phyloP scores from a whole-genome alignment of 1,140 invertebrate genomes.

The Megathymus violae region DNA sequence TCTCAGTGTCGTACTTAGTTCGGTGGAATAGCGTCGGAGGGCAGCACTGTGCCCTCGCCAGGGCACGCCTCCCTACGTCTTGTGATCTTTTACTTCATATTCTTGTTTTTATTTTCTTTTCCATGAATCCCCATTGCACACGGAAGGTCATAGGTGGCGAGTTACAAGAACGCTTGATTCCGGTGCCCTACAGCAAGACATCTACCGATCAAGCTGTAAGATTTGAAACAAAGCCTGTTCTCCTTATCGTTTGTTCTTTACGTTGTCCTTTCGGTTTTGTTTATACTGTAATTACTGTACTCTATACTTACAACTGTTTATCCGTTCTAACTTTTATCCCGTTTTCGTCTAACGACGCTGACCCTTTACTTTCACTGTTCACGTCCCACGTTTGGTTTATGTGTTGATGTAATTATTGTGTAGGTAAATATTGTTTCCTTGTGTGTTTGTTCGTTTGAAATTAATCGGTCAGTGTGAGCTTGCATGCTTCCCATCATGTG shows the following conservation, averaged over 20 bases:
- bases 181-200: conserved; percentile 99
- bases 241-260: conserved; percentile 65
- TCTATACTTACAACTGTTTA: conserved; percentile 69
- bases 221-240: conserved; percentile 71
- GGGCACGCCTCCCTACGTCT: conserved; percentile 54
- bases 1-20: background rate
- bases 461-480: conserved; percentile 55
- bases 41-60: conserved; percentile 34
- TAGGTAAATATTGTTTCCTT: conserved; percentile 32
- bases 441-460: conserved; percentile 40
- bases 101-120: conserved; percentile 85
- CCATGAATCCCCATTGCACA: conserved; percentile 87
- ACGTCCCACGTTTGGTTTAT: conserved; percentile 7
- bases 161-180: conserved; percentile 99
- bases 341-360: conserved; percentile 51
- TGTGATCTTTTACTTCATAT: conserved; percentile 77
- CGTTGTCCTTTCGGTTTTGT: conserved; percentile 58
- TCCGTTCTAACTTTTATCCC: conserved; percentile 49
- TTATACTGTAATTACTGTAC: conserved; percentile 59
- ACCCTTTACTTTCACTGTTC: conserved; percentile 55
- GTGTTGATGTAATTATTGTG: conserved; percentile 17
- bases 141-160: conserved; percentile 99
- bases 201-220: conserved; percentile 99
- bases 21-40: conserved; percentile 47
- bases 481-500: conserved; percentile 52